phyloP scores from a whole-genome alignment of 2,797 vertebrate genomes.

The Trematomus bernacchii region DNA sequence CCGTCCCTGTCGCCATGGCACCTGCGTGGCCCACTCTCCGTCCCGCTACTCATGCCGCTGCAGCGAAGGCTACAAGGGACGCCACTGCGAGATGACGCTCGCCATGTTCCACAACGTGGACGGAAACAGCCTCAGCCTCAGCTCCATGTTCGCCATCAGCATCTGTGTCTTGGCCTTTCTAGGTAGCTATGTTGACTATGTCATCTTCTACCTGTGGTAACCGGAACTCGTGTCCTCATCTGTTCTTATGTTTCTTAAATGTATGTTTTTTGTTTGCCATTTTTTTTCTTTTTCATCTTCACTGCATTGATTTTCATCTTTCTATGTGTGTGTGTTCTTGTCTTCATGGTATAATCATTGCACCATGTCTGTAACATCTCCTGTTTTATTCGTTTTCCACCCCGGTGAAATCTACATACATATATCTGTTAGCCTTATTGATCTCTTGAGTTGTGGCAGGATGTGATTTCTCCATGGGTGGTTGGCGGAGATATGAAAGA shows the following conservation, averaged over 20 bases:
- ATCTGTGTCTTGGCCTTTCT: conserved; percentile 92
- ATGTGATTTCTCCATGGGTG: conserved; percentile 54
- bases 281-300: conserved; percentile 32
- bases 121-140: conserved; percentile 88
- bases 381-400: conserved; percentile 41
- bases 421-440: conserved; percentile 57
- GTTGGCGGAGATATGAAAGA: conserved; percentile 59
- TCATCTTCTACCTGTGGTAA: conserved; percentile 87
- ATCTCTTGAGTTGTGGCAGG: conserved; percentile 61
- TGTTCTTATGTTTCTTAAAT: not conserved
- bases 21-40: conserved; percentile 89
- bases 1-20: conserved; percentile 89
- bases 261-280: not conserved
- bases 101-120: conserved; percentile 88
- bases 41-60: conserved; percentile 89
- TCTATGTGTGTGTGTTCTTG: conserved; percentile 29
- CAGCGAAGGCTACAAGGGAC: conserved; percentile 88
- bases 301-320: conserved; percentile 20
- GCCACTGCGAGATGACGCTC: conserved; percentile 87
- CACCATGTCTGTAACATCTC: conserved; percentile 34
- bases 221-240: not conserved
- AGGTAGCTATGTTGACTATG: conserved; percentile 90
- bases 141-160: conserved; percentile 93
- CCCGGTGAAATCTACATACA: conserved; percentile 42
- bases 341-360: conserved; percentile 30